phyloP scores from a whole-genome alignment of 2,888 invertebrate genomes.

The Furcula furcula region DNA sequence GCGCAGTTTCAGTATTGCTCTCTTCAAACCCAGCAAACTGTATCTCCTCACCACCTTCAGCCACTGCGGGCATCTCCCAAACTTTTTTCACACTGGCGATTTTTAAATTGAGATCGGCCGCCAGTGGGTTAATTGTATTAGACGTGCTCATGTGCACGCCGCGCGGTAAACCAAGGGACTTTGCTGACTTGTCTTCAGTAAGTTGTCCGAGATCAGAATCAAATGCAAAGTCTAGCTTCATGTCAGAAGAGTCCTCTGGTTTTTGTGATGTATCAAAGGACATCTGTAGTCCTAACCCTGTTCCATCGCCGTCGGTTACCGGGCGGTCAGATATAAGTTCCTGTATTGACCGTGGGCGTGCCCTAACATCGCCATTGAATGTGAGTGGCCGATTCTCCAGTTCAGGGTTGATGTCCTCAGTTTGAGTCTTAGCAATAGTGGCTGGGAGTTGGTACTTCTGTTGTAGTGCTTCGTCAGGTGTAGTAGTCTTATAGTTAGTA shows the following conservation, averaged over 20 bases:
- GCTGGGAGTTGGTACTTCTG: conserved; percentile 80
- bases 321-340: conserved; percentile 71
- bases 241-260: conserved; percentile 90
- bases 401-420: conserved; percentile 76
- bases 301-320: conserved; percentile 60
- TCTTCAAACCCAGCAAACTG: conserved; percentile 72
- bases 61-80: conserved; percentile 90
- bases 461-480: conserved; percentile 85
- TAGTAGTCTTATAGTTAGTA: conserved; percentile 92
- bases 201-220: conserved; percentile 90
- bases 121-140: conserved; percentile 89
- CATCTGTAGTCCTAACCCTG: conserved; percentile 83
- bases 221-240: conserved; percentile 95
- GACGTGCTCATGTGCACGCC: conserved; percentile 84
- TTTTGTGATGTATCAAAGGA: conserved; percentile 82
- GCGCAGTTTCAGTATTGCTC: conserved; percentile 70
- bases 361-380: conserved; percentile 70
- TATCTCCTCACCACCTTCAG: conserved; percentile 80
- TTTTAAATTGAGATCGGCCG: conserved; percentile 95
- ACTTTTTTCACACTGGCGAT: conserved; percentile 96
- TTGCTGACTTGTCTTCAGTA: conserved; percentile 85
- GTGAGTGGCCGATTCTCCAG: conserved; percentile 66
- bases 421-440: conserved; percentile 67
- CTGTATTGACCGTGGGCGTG: conserved; percentile 68
- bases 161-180: conserved; percentile 79